Base-by-base conservation (phyloP, 64 coral and sea anemone genomes). In the Astreopora myriophthalma region DNA sequence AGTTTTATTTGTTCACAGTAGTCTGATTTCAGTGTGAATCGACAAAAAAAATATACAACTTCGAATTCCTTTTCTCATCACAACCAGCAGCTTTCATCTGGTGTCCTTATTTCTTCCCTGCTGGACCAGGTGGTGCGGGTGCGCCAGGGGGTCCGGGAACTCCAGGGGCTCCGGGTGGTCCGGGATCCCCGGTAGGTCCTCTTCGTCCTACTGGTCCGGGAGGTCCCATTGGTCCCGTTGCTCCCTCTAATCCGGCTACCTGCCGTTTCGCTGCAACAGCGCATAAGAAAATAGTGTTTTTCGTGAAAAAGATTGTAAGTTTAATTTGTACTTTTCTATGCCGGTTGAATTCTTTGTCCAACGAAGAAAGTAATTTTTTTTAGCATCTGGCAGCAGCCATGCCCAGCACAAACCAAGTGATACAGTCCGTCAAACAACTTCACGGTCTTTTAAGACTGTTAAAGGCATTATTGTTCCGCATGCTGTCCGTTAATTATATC, bases 201-300 rank as follows among this genome's bases (percentile, higher is more conserved):
- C 65, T 9, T 87, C 7, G 8, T 70, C 85, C 85, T 48, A 35
- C 17, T 12, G 31, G 26, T 49, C 85, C 85, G 10, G 67, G 65
- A 19, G 65, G 85, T 44, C 85, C 85, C 26, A 40, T 37, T 24
- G 80, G 88, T 69, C 93, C 93, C 0, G 52, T 36, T 71, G 69
- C 30, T 75, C 93, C 93, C 19, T 69, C 86, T 14, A 66, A 20
- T 40, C 85, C 85, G 17, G 62, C 16, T 37, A 64, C 14, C 11
- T 78, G 40, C 10, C 75, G 40, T 52, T 83, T 83, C 32, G 55
- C 79, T 83, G 55, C 2, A 83, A 65, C 22, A 22, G 34, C 35
- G 30, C 11, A 49, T 64, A n/a, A 20, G 61, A 64, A 26, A 64
- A 24, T 24, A 26, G 1, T 7, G 6, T 17, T 5, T 44, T 44